Evolutionary conservation across 2,113 vertebrate genomes (phyloP).

Genomic region (Xiphophorus couchianus): DNA sequence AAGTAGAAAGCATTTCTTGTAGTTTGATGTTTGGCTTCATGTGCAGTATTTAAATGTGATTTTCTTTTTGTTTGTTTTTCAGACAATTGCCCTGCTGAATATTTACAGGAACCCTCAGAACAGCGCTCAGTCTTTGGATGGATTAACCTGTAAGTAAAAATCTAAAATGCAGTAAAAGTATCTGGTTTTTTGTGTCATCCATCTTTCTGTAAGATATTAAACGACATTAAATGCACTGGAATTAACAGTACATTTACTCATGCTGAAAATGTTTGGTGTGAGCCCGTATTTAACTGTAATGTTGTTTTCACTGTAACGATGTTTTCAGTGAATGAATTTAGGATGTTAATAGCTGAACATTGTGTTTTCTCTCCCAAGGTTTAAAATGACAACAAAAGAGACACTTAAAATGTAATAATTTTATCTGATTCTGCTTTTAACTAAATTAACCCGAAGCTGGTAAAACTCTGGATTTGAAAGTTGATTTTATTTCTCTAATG

Average conservation of each 20-base stretch:
- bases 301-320: no score
- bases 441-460: not conserved
- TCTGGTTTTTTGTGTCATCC: not conserved
- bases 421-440: no score
- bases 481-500: not conserved
- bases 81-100: constrained; percentile 99
- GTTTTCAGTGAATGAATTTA: no score
- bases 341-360: no score
- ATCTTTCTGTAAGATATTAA: not conserved
- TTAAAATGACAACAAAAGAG: not conserved
- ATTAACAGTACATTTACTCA: not conserved
- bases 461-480: not conserved
- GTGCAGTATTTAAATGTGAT: not conserved
- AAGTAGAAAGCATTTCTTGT: no score
- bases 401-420: not conserved
- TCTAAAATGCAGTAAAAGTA: not conserved
- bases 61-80: constrained; percentile 83
- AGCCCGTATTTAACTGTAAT: no score
- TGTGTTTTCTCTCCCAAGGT: no score
- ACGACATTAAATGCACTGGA: not conserved
- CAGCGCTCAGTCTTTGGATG: constrained; percentile 98
- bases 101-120: constrained; percentile 99
- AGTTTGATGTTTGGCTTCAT: not conserved
- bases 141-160: constrained; percentile 93
- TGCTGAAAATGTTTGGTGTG: not conserved